These are phyloP conservation scores for Eledone cirrhosa DNA, from an alignment of 2,888 invertebrate species.

Conservation along the genomic window DNA sequence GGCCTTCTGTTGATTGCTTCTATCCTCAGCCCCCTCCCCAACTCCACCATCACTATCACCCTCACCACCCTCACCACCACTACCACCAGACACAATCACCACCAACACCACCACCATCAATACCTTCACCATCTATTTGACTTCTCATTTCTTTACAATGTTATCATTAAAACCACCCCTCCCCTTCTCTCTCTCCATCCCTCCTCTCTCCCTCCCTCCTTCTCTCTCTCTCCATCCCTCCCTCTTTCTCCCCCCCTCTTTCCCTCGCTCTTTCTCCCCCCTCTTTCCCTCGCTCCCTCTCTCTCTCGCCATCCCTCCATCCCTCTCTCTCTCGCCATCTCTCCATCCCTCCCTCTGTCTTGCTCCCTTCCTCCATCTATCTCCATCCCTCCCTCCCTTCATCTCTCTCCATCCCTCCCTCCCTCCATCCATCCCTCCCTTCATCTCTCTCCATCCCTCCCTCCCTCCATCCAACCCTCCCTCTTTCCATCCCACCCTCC, in stretches of 20 bases:
- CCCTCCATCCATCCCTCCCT: background rate
- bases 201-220: background rate
- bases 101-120: too few species aligned
- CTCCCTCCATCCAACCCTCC: background rate
- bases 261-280: background rate
- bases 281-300: background rate
- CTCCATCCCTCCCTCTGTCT: background rate
- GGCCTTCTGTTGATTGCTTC: too few species aligned
- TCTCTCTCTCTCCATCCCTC: background rate
- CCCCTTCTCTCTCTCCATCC: background rate
- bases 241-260: background rate
- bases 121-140: too few species aligned
- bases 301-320: background rate
- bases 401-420: background rate
- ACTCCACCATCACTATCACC: too few species aligned
- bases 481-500: background rate
- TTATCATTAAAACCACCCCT: too few species aligned
- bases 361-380: background rate
- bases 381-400: background rate
- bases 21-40: too few species aligned
- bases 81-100: too few species aligned
- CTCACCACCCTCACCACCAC: too few species aligned
- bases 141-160: too few species aligned
- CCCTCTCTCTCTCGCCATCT: too few species aligned
- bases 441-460: background rate